Conservation (phyloP, 2,888 invertebrate species). For the Caenorhabditis sp. region DNA sequence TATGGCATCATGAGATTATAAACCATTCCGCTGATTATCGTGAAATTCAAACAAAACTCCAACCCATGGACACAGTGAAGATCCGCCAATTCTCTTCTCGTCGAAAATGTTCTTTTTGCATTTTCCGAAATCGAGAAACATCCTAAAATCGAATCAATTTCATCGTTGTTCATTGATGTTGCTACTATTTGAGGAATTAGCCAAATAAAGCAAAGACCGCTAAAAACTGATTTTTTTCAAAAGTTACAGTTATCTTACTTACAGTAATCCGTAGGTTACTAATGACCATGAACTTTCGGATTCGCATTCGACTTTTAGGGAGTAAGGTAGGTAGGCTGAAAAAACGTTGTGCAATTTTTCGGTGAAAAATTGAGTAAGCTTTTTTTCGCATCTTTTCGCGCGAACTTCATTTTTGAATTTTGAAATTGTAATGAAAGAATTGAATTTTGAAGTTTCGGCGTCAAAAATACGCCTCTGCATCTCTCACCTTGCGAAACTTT, state of each 20-base stretch:
- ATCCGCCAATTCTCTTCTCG: constrained; percentile 34
- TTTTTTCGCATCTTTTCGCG: too few species aligned
- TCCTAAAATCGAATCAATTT: constrained; percentile 21
- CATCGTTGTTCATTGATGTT: constrained; percentile 7
- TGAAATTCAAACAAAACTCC: constrained; percentile 47
- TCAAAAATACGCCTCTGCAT: too few species aligned
- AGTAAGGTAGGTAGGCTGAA: constrained; percentile 51
- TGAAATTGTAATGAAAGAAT: too few species aligned
- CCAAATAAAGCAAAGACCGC: constrained; percentile 21
- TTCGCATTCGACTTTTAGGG: constrained; percentile 61
- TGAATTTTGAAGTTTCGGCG: too few species aligned
- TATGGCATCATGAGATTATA: constrained; percentile 67
- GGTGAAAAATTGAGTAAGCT: too few species aligned
- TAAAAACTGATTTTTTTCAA: too few species aligned
- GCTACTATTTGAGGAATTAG: constrained; percentile 25
- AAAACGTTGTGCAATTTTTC: too few species aligned
- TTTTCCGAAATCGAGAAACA: constrained; percentile 41
- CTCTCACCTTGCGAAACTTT: constrained; percentile 23
- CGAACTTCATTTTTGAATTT: too few species aligned
- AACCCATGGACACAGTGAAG: constrained; percentile 52
- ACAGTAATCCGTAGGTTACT: constrained; percentile 50
- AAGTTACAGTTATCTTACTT: too few species aligned
- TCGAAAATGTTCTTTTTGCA: constrained; percentile 44
- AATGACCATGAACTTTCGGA: constrained; percentile 57
- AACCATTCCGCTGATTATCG: constrained; percentile 59